Base-by-base conservation (phyloP, 2,113 vertebrate genomes). In the Pituophis catenifer region DNA sequence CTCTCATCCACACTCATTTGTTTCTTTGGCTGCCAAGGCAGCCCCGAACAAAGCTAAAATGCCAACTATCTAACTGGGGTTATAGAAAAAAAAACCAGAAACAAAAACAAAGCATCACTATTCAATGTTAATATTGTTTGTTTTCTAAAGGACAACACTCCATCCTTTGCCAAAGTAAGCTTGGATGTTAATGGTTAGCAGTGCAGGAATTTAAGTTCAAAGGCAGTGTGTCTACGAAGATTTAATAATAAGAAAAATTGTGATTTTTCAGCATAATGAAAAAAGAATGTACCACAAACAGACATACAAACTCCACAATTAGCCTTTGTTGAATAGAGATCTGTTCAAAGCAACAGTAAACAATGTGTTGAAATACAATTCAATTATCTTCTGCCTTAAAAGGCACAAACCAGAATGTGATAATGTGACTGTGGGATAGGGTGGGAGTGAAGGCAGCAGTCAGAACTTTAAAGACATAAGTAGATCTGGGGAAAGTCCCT, bases 191-290 rank as follows among this genome's bases (percentile, higher is more conserved):
- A 96, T 93, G 90, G 94, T 3, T 91, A 93, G 92, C 59, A 94
- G 0, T 94, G 91, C 95, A 97, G 96, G 96, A 97, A 98, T 97
- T 97, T 94, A 95, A 97, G 96, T 97, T 97, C 95, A 93, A 0
- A 97, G 96, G 96, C 95, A 91, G 95, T 33, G 29, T 70, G 95
- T 96, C 97, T 97, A 96, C 96, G 96, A 97, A 96, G 96, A 96
- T 97, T 98, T 97, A 97, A 98, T 98, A 97, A 98, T 95, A 96
- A 96, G 90, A 96, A 97, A 44, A 97, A 98, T 97, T 94, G 97
- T 97, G 97, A 97, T 94, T 93, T 92, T 89, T 92, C 95, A 97
- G 96, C 95, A 94, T 96, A 97, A 97, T 97, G 96, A 97, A 97
- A 95, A 96, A 96, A n/a, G 12, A 33, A 33, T 2, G 0, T 93